Evolutionary conservation across 2,797 vertebrate genomes (phyloP).

Genomic region (Philypnodon macrostomus): DNA sequence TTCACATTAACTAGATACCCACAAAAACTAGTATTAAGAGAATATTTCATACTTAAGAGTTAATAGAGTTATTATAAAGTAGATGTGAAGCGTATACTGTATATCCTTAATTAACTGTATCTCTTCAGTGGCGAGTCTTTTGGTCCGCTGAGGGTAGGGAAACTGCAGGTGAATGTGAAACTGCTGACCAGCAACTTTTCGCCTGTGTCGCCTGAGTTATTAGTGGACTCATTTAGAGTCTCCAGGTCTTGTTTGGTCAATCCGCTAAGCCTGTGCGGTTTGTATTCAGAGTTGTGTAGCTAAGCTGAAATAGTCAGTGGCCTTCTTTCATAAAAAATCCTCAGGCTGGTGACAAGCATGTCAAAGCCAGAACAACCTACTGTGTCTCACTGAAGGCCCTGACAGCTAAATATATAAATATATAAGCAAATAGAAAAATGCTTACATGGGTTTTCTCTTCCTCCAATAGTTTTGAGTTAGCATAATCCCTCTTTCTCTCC

Average conservation of each 20-base stretch:
- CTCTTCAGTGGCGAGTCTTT: background rate
- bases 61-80: background rate
- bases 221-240: constrained; percentile 15
- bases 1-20: too few species aligned
- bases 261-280: constrained; percentile 35
- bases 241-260: constrained; percentile 25
- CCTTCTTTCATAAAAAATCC: constrained; percentile 36
- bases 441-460: constrained; percentile 67
- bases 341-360: constrained; percentile 53
- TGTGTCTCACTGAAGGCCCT: constrained; percentile 47
- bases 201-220: constrained; percentile 13
- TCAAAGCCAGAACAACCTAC: constrained; percentile 44
- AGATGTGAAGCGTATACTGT: background rate
- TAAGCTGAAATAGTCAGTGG: constrained; percentile 48
- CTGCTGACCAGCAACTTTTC: constrained; percentile 9
- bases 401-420: constrained; percentile 71
- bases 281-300: constrained; percentile 18
- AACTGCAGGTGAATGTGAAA: constrained; percentile 6
- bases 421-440: constrained; percentile 60
- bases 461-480: constrained; percentile 67
- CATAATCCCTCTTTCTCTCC: constrained; percentile 61
- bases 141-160: background rate
- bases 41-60: too few species aligned
- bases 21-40: too few species aligned
- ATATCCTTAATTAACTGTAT: constrained; percentile 1